Conservation (phyloP, 2,797 vertebrate species). For the Acestrorhynchus altus region DNA sequence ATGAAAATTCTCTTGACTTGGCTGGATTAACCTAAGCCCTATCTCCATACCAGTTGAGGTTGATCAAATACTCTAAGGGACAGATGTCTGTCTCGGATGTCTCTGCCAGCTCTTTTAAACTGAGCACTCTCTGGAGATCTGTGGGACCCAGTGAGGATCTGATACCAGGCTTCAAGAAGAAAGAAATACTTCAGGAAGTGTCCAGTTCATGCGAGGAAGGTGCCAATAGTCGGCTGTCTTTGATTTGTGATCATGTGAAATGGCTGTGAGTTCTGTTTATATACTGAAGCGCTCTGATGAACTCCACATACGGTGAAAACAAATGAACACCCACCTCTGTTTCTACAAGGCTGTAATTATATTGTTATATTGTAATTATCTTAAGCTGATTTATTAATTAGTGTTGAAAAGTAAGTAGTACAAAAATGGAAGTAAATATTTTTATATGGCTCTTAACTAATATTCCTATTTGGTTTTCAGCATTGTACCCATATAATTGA, state of each 20-base stretch:
- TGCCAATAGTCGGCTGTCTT: constrained; percentile 29
- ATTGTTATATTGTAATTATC: no score
- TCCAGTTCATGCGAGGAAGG: constrained; percentile 35
- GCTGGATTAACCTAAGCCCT: constrained; percentile 65
- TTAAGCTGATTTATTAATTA: no score
- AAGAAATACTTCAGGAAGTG: constrained; percentile 28
- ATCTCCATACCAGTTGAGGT: constrained; percentile 65
- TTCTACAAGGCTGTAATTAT: constrained; percentile 66
- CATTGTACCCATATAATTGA: no score
- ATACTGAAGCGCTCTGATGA: not conserved
- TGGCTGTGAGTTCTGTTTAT: not conserved
- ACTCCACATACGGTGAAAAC: not conserved
- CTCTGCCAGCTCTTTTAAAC: constrained; percentile 54
- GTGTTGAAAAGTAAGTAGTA: no score
- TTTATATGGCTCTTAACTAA: no score
- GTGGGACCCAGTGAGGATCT: constrained; percentile 25
- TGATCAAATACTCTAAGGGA: constrained; percentile 76
- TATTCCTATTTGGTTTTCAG: no score
- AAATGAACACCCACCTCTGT: constrained; percentile 69
- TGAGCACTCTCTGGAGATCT: constrained; percentile 15
- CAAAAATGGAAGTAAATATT: no score
- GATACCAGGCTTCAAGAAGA: constrained; percentile 33
- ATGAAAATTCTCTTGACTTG: constrained; percentile 50
- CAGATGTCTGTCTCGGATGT: constrained; percentile 73
- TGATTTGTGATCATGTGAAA: constrained; percentile 40